Conservation (phyloP, 2,888 invertebrate species). For the Patella caerulea region DNA sequence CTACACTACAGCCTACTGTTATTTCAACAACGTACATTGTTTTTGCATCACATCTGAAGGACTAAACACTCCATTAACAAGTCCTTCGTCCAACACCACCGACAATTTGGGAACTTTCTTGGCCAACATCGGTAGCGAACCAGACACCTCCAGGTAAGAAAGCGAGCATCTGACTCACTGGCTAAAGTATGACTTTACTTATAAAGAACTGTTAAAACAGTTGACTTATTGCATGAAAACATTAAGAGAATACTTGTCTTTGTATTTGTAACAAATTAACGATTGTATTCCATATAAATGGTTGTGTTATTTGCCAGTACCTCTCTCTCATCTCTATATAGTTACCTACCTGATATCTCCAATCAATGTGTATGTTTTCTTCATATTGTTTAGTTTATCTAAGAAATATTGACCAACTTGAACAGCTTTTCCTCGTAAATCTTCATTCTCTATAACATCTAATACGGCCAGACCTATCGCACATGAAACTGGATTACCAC, state of each 20-base stretch:
- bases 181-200: neutral
- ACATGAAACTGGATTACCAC: constrained; percentile 98
- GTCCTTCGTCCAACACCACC: no score
- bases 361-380: constrained; percentile 82
- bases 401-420: constrained; percentile 87
- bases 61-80: no score
- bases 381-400: constrained; percentile 77
- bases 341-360: constrained; percentile 75
- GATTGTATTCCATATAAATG: neutral
- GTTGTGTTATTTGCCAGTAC: neutral
- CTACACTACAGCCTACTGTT: no score
- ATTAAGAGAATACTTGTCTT: neutral
- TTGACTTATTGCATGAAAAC: neutral
- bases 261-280: neutral
- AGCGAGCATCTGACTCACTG: no score
- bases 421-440: constrained; percentile 85
- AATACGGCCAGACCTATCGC: constrained; percentile 96
- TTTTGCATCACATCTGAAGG: no score
- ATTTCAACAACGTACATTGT: no score
- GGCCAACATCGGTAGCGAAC: no score
- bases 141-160: no score
- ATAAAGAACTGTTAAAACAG: neutral
- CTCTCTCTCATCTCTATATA: neutral
- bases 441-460: constrained; percentile 91
- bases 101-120: no score